Evolutionary conservation across 1,140 invertebrate genomes (phyloP).

Genomic region (Trichomalopsis sarcophagae): DNA sequence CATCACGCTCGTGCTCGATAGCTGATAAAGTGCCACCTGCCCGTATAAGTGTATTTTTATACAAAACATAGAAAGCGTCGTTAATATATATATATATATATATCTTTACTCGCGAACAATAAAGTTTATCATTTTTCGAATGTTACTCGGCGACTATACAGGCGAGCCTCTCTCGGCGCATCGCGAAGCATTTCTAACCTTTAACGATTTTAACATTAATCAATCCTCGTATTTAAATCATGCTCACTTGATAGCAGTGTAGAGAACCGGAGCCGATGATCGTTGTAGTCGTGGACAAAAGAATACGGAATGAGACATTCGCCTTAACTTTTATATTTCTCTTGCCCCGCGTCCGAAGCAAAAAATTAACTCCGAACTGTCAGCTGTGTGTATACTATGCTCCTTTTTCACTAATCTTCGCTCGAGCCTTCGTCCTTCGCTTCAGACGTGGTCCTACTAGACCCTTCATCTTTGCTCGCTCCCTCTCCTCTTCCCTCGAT

Average conservation of each 20-base stretch:
- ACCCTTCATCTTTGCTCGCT: constrained; percentile 12
- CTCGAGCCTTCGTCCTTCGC: not conserved
- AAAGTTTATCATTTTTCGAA: too few relatives aligned
- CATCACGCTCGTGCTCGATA: too few relatives aligned
- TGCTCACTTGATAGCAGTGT: constrained; percentile 26
- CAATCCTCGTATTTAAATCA: constrained; percentile 16
- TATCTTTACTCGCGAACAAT: too few relatives aligned
- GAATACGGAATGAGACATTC: not conserved
- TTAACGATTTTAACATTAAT: not conserved
- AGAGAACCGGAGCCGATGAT: not conserved
- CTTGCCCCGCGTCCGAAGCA: not conserved
- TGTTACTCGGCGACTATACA: not conserved
- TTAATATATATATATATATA: too few relatives aligned
- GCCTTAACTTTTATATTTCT: not conserved
- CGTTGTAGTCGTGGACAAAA: not conserved
- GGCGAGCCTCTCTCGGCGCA: not conserved
- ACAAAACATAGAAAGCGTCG: too few relatives aligned
- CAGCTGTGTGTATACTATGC: not conserved
- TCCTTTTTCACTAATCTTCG: not conserved
- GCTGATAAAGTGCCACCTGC: too few relatives aligned
- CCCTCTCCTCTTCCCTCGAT: not conserved
- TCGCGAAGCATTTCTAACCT: constrained; percentile 28
- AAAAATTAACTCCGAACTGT: not conserved
- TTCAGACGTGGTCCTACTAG: not conserved
- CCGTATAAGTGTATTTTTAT: too few relatives aligned